Evolutionary conservation across 1,140 invertebrate genomes (phyloP), one percentile per base, ranked within the genome.

Genomic region (Scaptodrosophila lebanonensis): DNA sequence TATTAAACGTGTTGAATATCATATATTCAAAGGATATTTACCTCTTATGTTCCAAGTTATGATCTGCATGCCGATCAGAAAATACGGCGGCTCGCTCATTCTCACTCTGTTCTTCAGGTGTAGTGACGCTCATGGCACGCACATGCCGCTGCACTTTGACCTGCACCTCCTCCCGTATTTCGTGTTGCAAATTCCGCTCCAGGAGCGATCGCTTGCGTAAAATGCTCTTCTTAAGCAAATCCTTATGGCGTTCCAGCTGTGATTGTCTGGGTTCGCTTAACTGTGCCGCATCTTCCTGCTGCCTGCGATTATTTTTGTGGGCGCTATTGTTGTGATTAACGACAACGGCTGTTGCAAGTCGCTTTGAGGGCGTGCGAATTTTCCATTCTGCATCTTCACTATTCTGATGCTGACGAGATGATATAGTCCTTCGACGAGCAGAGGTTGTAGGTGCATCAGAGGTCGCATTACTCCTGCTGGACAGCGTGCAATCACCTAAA

Each of bases 141-240:
- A 52, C 65, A 53, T 82, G 73, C 9, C 50, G 82, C 42, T 62
- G 85, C 36, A 76, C 62, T 20, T 85, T 85, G 0, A 90, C 90
- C 2, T 92, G 91, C 9, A 95, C 87, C 84, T 95, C 93, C 72
- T 92, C 93, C 89, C 93, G 84, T 85, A 98, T 97, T 79, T 97
- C 94, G 65, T 93, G 92, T 83, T 96, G 94, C 36, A 98, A 89
- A 86, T 97, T 95, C 70, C 97, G 96, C 87, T 98, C 96, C 35
- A 98, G 90, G 2, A 97, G 86, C 2, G 93, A 93, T 66, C 96
- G 88, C 85, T 97, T 97, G 68, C 95, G 95, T 27, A 97, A 90
- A 50, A 98, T 98, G 70, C 97, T 96, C 79, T 97, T 97, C 86
- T 98, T 98, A 12, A 98, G 90, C 58, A 94, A 87, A 85, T 98